These are phyloP conservation scores for Perizoma flavofasciatum DNA, from an alignment of 2,888 invertebrate genomes.

Conservation along the genomic window DNA sequence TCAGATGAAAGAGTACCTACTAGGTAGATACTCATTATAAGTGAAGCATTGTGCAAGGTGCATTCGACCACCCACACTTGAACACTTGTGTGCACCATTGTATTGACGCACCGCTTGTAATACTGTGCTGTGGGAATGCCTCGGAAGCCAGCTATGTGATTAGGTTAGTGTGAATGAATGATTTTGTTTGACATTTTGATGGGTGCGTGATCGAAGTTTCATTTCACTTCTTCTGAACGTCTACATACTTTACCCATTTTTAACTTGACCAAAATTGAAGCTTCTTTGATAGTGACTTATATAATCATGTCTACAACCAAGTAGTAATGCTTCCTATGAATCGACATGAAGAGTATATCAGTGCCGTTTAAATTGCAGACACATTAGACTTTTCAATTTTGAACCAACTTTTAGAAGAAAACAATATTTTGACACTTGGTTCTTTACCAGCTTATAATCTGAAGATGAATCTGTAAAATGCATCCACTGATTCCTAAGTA, in stretches of 20 bases:
- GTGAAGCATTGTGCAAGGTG: conserved; percentile 64
- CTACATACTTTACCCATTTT: too few species aligned
- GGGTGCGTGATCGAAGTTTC: conserved; percentile 39
- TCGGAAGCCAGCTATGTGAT: conserved; percentile 61
- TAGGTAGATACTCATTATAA: conserved; percentile 45
- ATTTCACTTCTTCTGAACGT: conserved; percentile 30
- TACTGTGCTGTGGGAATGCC: conserved; percentile 53
- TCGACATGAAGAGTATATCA: too few species aligned
- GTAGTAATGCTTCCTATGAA: too few species aligned
- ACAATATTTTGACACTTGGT: neutral
- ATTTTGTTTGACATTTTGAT: conserved; percentile 59
- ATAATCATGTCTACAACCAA: too few species aligned
- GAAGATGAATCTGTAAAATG: too few species aligned
- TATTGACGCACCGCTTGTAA: conserved; percentile 48
- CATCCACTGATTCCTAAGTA: conserved; percentile 13
- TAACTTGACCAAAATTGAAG: too few species aligned
- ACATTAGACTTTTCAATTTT: too few species aligned
- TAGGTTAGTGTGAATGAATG: conserved; percentile 65
- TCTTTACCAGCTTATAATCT: too few species aligned
- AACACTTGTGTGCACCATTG: conserved; percentile 50
- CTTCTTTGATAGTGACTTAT: too few species aligned
- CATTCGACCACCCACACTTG: conserved; percentile 63
- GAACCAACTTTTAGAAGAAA: too few species aligned
- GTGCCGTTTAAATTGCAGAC: too few species aligned
- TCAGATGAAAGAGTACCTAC: conserved; percentile 40